Evolutionary conservation across 2,888 invertebrate species (phyloP).

Genomic region (Osmoderma eremita): DNA sequence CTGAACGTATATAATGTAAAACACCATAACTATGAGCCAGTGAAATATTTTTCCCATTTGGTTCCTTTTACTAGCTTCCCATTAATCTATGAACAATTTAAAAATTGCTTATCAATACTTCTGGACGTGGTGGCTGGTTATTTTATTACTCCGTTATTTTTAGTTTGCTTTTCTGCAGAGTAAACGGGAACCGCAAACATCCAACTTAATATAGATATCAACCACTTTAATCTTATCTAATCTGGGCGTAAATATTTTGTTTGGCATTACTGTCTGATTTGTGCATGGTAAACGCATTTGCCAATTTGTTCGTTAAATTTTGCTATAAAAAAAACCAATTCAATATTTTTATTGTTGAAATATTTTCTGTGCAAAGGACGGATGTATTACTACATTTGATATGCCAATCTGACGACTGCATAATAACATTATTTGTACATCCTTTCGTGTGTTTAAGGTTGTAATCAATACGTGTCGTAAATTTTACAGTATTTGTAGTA

Average conservation of each 20-base stretch:
- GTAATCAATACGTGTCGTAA: slow-evolving; percentile 26
- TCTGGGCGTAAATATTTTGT: slow-evolving; percentile 18
- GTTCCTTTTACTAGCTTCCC: too few species aligned
- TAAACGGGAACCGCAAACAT: not conserved
- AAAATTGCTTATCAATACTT: too few species aligned
- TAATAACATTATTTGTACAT: not conserved
- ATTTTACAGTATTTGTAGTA: not conserved
- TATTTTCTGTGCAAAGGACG: not conserved
- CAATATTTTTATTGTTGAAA: not conserved
- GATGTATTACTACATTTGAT: not conserved
- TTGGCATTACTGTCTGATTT: slow-evolving; percentile 7
- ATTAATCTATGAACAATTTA: too few species aligned
- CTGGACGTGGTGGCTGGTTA: too few species aligned
- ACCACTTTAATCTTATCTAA: slow-evolving; percentile 20
- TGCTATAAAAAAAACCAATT: not conserved
- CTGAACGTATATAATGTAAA: too few species aligned
- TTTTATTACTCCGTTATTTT: not conserved
- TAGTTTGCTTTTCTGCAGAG: not conserved
- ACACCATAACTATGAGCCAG: too few species aligned
- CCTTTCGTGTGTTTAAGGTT: not conserved
- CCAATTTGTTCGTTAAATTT: not conserved
- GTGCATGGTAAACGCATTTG: not conserved
- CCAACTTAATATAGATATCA: not conserved
- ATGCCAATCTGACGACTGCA: too few species aligned
- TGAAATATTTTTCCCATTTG: too few species aligned